Evolutionary conservation across 2,888 invertebrate genomes (phyloP), one percentile per base, ranked within the genome.

Genomic region (Erpobdella octoculata): DNA sequence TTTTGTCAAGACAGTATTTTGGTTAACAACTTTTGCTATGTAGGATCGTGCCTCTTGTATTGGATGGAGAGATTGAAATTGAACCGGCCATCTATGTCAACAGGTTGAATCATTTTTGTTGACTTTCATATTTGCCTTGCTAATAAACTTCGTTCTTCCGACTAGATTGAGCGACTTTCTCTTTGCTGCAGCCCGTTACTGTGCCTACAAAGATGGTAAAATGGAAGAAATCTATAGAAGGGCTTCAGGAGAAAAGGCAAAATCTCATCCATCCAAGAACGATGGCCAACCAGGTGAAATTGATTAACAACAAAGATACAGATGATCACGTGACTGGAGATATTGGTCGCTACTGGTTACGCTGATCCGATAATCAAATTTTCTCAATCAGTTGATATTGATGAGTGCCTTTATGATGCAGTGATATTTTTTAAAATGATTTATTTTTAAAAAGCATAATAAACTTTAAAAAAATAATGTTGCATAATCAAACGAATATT

Each of bases 11-110:
- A 53, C 21, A 53, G 12, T 8, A 53, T 1, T 53, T 53, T 25
- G 28, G 28, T 15, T n/a, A n/a, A n/a, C n/a, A n/a, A n/a, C n/a
- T n/a, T n/a, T n/a, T n/a, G n/a, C n/a, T n/a, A n/a, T n/a, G 12
- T 75, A 85, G 85, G 53, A 84, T 89, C 12, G 85, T 87, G 18
- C 87, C 88, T 0, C 80, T 89, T 73, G 86, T 88, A 3, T 81
- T 85, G 74, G 84, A 85, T 62, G 87, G 87, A 15, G 85, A 86
- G 75, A 81, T 89, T 53, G 88, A 89, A 78, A 83, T 84, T 76
- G 87, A 88, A 78, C 87, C 88, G 46, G 85, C 87, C 77, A 85
- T 86, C 73, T 90, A 89, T 80, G 82, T 90, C 70, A 89, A 89
- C 81, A 85, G 88, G 85, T 86, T 15, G n/a, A 25, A 21, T 70